phyloP scores from a whole-genome alignment of 1,140 invertebrate species.

The Drosophila yakuba region DNA sequence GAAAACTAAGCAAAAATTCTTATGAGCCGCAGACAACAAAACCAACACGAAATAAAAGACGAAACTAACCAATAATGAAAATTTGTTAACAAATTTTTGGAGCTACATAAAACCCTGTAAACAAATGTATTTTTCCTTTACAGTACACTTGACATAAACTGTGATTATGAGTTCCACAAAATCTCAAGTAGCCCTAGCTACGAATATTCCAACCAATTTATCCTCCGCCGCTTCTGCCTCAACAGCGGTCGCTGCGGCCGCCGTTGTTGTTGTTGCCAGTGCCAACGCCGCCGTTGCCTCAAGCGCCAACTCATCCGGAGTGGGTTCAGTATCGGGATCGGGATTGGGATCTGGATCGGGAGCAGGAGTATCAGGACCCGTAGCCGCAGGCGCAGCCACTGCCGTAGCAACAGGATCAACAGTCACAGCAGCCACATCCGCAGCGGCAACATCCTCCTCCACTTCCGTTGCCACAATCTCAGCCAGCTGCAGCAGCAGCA shows the following conservation, averaged over 20 bases:
- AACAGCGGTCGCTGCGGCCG: slow-evolving; percentile 71
- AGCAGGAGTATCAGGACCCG: slow-evolving; percentile 20
- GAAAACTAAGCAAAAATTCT: slow-evolving; percentile 63
- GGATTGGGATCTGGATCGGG: slow-evolving; percentile 16
- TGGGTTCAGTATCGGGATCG: slow-evolving; percentile 18
- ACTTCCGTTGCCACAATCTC: slow-evolving; percentile 23
- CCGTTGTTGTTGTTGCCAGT: slow-evolving; percentile 76
- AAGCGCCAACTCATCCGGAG: slow-evolving; percentile 47
- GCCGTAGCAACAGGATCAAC: slow-evolving; percentile 23
- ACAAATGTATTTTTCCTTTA: slow-evolving; percentile 28
- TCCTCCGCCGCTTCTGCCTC: slow-evolving; percentile 71
- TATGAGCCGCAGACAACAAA: slow-evolving; percentile 56
- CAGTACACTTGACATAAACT: slow-evolving; percentile 82
- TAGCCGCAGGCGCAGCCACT: slow-evolving; percentile 30
- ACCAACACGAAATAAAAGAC: slow-evolving; percentile 33
- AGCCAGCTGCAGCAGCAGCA: slow-evolving; percentile 48
- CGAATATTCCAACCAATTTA: slow-evolving; percentile 84
- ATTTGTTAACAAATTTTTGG: slow-evolving; percentile 39
- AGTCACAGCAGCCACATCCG: slow-evolving; percentile 28
- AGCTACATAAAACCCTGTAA: slow-evolving; percentile 54
- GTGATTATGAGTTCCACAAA: slow-evolving; percentile 85
- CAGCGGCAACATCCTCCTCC: slow-evolving; percentile 36
- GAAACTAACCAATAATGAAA: slow-evolving; percentile 45
- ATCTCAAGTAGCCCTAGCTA: slow-evolving; percentile 84
- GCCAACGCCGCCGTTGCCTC: slow-evolving; percentile 70